Conservation (phyloP, 2,888 invertebrate genomes). For the Nasonovia ribisnigri region DNA sequence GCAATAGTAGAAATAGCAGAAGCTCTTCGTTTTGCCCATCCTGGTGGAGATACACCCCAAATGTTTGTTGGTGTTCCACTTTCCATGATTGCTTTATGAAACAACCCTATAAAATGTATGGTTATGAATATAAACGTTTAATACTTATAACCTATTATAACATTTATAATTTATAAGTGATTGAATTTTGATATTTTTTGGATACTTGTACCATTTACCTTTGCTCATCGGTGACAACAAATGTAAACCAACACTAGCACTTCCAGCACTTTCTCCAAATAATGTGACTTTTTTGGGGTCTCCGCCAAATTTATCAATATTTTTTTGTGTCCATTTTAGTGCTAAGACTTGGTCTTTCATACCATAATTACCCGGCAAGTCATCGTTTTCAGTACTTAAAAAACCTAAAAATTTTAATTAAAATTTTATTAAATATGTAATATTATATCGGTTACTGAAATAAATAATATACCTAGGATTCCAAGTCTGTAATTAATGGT, state of each 20-base stretch:
- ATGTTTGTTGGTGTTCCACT: conserved; percentile 79
- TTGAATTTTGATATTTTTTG: background rate
- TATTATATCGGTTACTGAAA: background rate
- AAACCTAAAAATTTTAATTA: conserved; percentile 72
- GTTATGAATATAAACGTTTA: too few relatives aligned
- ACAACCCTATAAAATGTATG: conserved; percentile 34
- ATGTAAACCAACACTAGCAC: conserved; percentile 79
- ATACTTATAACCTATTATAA: too few relatives aligned
- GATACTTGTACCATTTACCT: conserved; percentile 65
- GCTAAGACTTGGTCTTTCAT: conserved; percentile 71
- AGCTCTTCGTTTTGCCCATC: conserved; percentile 72
- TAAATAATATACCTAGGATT: conserved; percentile 52
- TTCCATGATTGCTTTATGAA: conserved; percentile 68
- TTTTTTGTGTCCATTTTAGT: conserved; percentile 76
- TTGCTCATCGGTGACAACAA: conserved; percentile 73
- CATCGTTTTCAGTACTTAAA: conserved; percentile 76
- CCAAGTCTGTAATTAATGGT: conserved; percentile 66
- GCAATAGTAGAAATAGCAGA: conserved; percentile 76
- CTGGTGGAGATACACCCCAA: conserved; percentile 70
- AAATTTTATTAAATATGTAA: background rate
- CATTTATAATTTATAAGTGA: too few relatives aligned
- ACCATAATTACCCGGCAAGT: conserved; percentile 70
- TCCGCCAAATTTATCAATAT: conserved; percentile 76
- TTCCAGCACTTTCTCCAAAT: conserved; percentile 76
- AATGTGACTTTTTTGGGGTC: conserved; percentile 77